These are phyloP conservation scores for Montipora capitata DNA, from an alignment of 92 coral and sea anemone species.

Conservation along the genomic window DNA sequence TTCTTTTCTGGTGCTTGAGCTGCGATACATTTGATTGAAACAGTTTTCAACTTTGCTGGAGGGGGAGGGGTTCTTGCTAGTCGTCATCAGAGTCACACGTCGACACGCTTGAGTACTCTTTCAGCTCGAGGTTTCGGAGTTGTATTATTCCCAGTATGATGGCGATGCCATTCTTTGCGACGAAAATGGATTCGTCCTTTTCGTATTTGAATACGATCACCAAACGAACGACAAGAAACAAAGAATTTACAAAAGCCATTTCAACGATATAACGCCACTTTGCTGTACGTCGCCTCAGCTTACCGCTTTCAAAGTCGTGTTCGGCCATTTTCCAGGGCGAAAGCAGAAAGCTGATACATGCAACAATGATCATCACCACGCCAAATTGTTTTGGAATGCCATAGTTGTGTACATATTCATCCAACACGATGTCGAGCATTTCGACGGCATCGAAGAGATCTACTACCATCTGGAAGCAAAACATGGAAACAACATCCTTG, in stretches of 20 bases:
- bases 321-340: conserved; percentile 69
- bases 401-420: conserved; percentile 31
- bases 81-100: too few species aligned
- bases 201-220: background rate
- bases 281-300: background rate
- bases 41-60: too few species aligned
- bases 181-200: conserved; percentile 70
- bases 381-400: conserved; percentile 19
- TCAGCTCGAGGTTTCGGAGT: too few species aligned
- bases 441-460: conserved; percentile 81
- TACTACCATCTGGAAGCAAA: conserved; percentile 38
- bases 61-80: too few species aligned
- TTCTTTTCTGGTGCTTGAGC: too few species aligned
- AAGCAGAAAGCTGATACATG: conserved; percentile 49
- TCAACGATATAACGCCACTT: background rate
- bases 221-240: too few species aligned
- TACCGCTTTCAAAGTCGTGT: conserved; percentile 16
- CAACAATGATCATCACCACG: conserved; percentile 31
- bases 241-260: background rate
- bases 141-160: too few species aligned
- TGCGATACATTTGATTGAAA: too few species aligned
- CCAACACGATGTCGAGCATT: conserved; percentile 63
- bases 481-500: conserved; percentile 57
- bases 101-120: too few species aligned
- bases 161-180: background rate